phyloP scores from a whole-genome alignment of 2,888 invertebrate genomes.

The Trichopria drosophilae region DNA sequence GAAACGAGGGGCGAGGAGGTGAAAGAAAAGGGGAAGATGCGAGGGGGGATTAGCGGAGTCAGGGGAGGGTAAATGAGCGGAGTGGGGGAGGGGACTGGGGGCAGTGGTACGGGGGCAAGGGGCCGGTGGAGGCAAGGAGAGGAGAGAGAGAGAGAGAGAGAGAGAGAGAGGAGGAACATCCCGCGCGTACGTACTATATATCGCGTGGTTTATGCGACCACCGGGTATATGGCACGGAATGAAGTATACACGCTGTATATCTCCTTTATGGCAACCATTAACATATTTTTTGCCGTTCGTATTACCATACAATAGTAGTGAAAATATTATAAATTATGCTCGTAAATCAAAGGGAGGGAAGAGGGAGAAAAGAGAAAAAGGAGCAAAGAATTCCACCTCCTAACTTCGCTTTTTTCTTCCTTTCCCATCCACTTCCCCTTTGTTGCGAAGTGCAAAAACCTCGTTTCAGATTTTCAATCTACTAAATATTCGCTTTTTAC shows the following conservation, averaged over 20 bases:
- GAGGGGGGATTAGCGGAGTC: neutral
- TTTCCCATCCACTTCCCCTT: slow-evolving; percentile 17
- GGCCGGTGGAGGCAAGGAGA: neutral
- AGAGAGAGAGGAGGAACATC: no score
- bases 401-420: slow-evolving; percentile 26
- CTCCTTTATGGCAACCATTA: slow-evolving; percentile 58
- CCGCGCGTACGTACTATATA: no score
- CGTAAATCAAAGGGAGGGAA: slow-evolving; percentile 52
- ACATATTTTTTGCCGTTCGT: slow-evolving; percentile 56
- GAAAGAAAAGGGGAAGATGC: slow-evolving; percentile 25
- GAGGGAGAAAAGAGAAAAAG: slow-evolving; percentile 19
- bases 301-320: slow-evolving; percentile 58
- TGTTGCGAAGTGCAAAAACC: neutral
- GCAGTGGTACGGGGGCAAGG: no score
- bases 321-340: slow-evolving; percentile 57
- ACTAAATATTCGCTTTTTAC: no score
- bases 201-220: slow-evolving; percentile 46
- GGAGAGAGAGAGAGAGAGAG: slow-evolving; percentile 10
- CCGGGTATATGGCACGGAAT: slow-evolving; percentile 53
- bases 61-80: no score
- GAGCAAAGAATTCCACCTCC: slow-evolving; percentile 25
- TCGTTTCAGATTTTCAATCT: no score
- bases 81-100: no score
- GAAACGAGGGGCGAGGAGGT: slow-evolving; percentile 11
- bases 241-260: slow-evolving; percentile 54